phyloP scores from a whole-genome alignment of 2,888 invertebrate species.

The Buathra laborator region DNA sequence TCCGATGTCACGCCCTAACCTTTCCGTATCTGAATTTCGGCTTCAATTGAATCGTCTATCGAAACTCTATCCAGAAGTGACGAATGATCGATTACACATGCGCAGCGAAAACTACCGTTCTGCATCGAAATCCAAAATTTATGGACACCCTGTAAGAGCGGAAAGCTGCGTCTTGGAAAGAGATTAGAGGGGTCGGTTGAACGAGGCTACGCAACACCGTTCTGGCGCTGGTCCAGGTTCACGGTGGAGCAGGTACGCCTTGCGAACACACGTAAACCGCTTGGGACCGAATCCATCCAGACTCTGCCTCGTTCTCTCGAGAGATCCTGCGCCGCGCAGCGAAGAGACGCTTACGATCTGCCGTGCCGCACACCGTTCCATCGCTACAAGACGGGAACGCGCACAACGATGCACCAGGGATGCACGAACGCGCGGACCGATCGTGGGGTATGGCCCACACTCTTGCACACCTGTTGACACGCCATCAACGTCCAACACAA shows the following conservation, averaged over 20 bases:
- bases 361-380: neutral
- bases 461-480: slow-evolving; percentile 51
- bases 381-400: neutral
- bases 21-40: too few species aligned
- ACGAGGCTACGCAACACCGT: slow-evolving; percentile 49
- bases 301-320: slow-evolving; percentile 13
- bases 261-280: slow-evolving; percentile 47
- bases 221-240: slow-evolving; percentile 73
- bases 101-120: neutral
- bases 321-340: slow-evolving; percentile 32
- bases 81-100: neutral
- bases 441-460: slow-evolving; percentile 21
- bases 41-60: too few species aligned
- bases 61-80: too few species aligned
- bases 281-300: slow-evolving; percentile 41
- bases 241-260: slow-evolving; percentile 55
- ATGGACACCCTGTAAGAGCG: slow-evolving; percentile 39
- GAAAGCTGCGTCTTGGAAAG: slow-evolving; percentile 61
- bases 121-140: slow-evolving; percentile 11
- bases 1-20: too few species aligned
- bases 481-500: slow-evolving; percentile 29
- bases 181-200: slow-evolving; percentile 76
- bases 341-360: neutral
- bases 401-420: slow-evolving; percentile 5
- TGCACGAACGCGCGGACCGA: slow-evolving; percentile 23